Base-by-base conservation (phyloP, 1,140 invertebrate species). In the Drosophila trapezifrons region DNA sequence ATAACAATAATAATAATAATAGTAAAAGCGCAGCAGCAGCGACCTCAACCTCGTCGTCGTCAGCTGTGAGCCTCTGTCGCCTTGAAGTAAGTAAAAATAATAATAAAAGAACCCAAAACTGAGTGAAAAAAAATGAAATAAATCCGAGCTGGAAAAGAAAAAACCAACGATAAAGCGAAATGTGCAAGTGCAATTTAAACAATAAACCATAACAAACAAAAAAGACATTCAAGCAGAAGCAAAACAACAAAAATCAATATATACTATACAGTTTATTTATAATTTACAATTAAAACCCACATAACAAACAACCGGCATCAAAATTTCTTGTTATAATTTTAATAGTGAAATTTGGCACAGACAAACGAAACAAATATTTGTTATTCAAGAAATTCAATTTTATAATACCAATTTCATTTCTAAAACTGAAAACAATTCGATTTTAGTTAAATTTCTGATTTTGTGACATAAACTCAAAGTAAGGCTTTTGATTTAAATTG, bases 1-100 rank as follows among this genome's bases (percentile, higher is more conserved):
- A 17, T 49, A 65, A 37, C 37, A 78, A 29, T 22, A 62, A 55
- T 38, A 76, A 46, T 13, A 59, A 20, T 27, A 67, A n/a, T 25
- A 80, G 76, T 49, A 85, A 80, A 73, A 82, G 73, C 72, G 72
- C 59, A 72, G 22, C 59, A 37, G 64, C 81, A 52, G 46, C 60
- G 17, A 73, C 46, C 29, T 57, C 72, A 18, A 64, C 62, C 17
- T 62, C 73, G 5, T 37, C 47, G 6, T 47, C 47, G 7, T 47
- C 86, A 71, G 80, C 90, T 45, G 72, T 91, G 45, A 86, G 90
- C 62, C 77, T 90, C 43, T 91, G 76, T 85, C 90, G 90, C 64
- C 70, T 91, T 52, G 90, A 91, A 85, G 90, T 91, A 91, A 91
- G 90, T 91, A 91, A 80, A 55, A 18, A 7, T 17, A 29, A 47